Evolutionary conservation across 2,888 invertebrate genomes (phyloP), one percentile per base, ranked within the genome.

Genomic region (Ophioninae sp.): DNA sequence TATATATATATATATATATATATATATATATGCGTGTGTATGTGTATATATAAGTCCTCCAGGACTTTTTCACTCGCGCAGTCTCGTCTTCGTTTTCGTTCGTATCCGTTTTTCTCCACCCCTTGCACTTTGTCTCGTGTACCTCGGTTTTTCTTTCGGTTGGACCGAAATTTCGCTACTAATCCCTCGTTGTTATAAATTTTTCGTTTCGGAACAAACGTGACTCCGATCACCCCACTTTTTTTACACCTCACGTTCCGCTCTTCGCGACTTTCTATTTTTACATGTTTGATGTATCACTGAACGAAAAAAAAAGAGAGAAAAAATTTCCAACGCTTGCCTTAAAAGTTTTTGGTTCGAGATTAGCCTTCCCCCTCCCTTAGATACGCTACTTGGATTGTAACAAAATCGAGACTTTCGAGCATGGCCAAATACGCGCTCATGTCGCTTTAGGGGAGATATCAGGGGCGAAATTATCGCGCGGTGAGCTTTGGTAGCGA

Each of bases 11-110:
- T 30, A 30, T 30, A 3, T 30, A 30, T 2, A 3, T 30, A 2
- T 30, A 30, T 30, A 3, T 30, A 3, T 30, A 30, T 30, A 30
- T 30, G 3, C 3, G 3, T 30, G 3, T 56, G 20, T 7, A 17
- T 30, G 2, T 30, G 30, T 56, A 10, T n/a, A 30, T 41, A n/a
- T 0, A 30, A 75, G 70, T 75, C 61, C 59, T 69, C 72, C 30
- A 65, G 44, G 50, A 81, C 59, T 74, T 65, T 73, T 20, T 81
- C 81, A 74, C 83, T 77, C 83, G 86, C 86, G 85, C 85, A 84
- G 84, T 44, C 84, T 84, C 85, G 79, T 61, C 62, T 64, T 68
- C 10, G 41, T 37, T 65, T 30, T 44, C 50, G 23, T 20, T 41
- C 23, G 37, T 61, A 44, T 30, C 56, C n/a, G 7, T 17, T 70